Evolutionary conservation across 2,797 vertebrate genomes (phyloP), one percentile per base, ranked within the genome.

Genomic region (Poliocrania exsul): DNA sequence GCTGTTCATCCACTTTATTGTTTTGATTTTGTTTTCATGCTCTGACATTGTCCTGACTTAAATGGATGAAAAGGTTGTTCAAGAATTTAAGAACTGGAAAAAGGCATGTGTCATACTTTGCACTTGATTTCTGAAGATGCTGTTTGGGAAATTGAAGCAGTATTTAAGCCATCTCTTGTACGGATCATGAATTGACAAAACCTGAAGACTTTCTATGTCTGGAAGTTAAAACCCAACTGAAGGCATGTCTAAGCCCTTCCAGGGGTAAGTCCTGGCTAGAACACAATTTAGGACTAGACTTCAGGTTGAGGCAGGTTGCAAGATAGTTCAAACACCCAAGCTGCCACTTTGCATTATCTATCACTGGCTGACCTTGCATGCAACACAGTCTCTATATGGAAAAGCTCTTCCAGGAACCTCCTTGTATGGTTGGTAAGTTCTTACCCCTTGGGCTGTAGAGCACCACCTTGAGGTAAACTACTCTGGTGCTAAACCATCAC

Each of bases 381-480:
- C 83, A 88, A 44, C 7, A 29, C 4, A 11, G 5, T 35, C 17
- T 72, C 15, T 17, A 31, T n/a, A 38, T 5, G 13, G 23, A 56
- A 87, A 85, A 79, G 9, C 18, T 13, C 11, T 73, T 66, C 28
- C 33, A 88, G 60, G 23, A 65, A 58, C 12, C 4, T 78, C 25
- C 4, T 23, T 0, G 50, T 35, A 19, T 13, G 26, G 5, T 3
- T 67, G 16, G 4, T 5, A 72, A 40, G 6, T 60, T 87, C 31
- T 60, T 87, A 51, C 16, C 10, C 44, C 50, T 65, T 19, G 21
- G 16, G 15, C n/a, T 86, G 29, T 1, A 9, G 57, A 57, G 14
- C 31, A 49, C 4, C 19, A 28, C 15, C 46, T 53, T 0, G 0
- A 61, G 19, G 10, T 37, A 77, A 70, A 17, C 16, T 49, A 18